Evolutionary conservation across 2,113 vertebrate genomes (phyloP).

Genomic region (Amphiprion percula): DNA sequence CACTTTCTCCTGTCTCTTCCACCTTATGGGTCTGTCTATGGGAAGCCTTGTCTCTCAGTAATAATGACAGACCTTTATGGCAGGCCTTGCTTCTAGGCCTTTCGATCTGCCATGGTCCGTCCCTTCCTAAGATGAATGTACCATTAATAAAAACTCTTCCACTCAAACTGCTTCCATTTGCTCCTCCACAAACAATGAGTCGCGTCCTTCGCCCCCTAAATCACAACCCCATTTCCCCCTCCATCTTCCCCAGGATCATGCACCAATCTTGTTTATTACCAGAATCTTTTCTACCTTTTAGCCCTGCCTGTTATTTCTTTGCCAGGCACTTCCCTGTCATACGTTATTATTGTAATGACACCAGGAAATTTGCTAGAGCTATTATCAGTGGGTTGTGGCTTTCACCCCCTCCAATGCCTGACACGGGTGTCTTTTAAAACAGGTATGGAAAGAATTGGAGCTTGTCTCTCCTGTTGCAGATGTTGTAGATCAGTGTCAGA

Average conservation of each 20-base stretch:
- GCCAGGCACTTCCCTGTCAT: conserved; percentile 33
- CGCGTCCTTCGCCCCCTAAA: conserved; percentile 39
- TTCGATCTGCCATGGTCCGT: conserved; percentile 20
- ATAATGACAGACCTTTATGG: conserved; percentile 65
- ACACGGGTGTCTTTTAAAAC: conserved; percentile 8
- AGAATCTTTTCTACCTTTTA: conserved; percentile 40
- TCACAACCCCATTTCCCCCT: conserved; percentile 40
- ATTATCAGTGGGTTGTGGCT: conserved; percentile 1
- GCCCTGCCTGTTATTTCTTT: conserved; percentile 33
- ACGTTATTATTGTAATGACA: conserved; percentile 41
- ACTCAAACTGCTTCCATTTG: conserved; percentile 57
- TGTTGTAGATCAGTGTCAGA: conserved; percentile 32
- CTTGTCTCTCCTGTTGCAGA: conserved; percentile 6
- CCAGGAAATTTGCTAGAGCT: conserved; percentile 5
- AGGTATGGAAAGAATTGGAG: conserved; percentile 14
- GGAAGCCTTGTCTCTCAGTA: conserved; percentile 49
- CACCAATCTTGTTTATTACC: conserved; percentile 47
- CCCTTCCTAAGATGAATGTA: conserved; percentile 54
- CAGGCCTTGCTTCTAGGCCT: conserved; percentile 44
- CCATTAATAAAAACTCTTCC: conserved; percentile 56
- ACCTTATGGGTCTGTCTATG: conserved; percentile 21
- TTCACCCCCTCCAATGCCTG: background rate
- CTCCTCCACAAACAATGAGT: conserved; percentile 52
- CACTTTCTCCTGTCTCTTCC: conserved; percentile 19
- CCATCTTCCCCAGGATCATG: conserved; percentile 29